Percentiles rank a stretch among this genome's conserved stretches.
Conservation (phyloP, 2,113 vertebrate species). For the Bufo bufo region DNA sequence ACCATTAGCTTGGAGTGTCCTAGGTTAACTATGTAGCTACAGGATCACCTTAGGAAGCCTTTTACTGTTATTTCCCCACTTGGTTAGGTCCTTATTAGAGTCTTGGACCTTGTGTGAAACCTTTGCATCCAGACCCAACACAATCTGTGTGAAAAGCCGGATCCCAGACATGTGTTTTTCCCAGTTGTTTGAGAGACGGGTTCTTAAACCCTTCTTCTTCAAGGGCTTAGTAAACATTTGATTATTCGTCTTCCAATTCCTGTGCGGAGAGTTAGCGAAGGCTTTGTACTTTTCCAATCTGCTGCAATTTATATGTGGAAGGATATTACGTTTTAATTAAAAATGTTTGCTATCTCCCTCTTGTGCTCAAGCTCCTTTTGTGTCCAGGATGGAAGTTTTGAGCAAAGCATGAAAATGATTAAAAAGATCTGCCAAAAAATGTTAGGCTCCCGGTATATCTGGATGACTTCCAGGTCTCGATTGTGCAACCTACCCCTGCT, state of each 20-base stretch:
- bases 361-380: conserved; percentile 37
- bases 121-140: not conserved
- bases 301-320: conserved; percentile 34
- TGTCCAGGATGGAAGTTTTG: conserved; percentile 27
- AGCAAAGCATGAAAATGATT: conserved; percentile 52
- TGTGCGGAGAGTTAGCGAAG: not conserved
- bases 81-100: not conserved
- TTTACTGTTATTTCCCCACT: not conserved
- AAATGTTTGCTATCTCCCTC: conserved; percentile 35
- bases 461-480: conserved; percentile 19
- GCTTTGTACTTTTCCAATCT: conserved; percentile 27
- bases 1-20: not conserved
- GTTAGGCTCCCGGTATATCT: conserved; percentile 29
- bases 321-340: conserved; percentile 50
- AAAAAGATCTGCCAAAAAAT: conserved; percentile 47
- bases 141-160: not conserved
- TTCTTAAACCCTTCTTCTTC: conserved; percentile 8
- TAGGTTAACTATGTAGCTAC: not conserved
- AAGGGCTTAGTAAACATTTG: conserved; percentile 48
- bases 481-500: conserved; percentile 42
- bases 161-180: conserved; percentile 22
- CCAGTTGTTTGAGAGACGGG: conserved; percentile 20
- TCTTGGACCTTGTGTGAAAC: conserved; percentile 1
- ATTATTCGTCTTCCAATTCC: conserved; percentile 17
- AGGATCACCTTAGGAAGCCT: not conserved